Evolutionary conservation across 2,888 invertebrate species (phyloP).

Genomic region (Phragmatobia fuliginosa): DNA sequence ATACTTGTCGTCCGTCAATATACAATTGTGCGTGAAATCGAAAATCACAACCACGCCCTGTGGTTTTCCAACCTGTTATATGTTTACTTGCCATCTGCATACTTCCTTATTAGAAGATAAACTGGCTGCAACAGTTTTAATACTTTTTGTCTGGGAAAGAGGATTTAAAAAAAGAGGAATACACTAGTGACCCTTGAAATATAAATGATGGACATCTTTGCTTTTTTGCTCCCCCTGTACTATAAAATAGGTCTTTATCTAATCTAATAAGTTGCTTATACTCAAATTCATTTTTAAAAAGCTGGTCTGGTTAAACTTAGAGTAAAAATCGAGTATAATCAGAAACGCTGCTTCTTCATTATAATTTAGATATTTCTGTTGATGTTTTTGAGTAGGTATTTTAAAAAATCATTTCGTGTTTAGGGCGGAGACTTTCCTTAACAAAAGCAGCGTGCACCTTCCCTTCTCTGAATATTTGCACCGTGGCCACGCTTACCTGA

Average conservation of each 20-base stretch:
- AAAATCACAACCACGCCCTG: background rate
- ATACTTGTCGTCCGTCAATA: no score
- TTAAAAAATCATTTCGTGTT: background rate
- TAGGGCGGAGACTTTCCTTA: slow-evolving; percentile 69
- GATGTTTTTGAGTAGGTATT: background rate
- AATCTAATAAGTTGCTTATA: background rate
- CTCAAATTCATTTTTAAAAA: no score
- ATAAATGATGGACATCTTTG: no score
- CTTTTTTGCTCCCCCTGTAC: no score
- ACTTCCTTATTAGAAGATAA: no score
- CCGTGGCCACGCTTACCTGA: slow-evolving; percentile 62
- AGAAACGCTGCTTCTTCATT: background rate
- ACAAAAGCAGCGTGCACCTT: slow-evolving; percentile 68
- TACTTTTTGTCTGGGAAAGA: no score
- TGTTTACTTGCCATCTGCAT: no score
- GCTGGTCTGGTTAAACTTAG: background rate
- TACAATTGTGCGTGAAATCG: background rate
- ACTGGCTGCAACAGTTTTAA: no score
- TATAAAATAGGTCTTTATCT: no score
- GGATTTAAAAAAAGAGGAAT: no score
- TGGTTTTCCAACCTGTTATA: background rate
- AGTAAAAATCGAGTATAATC: background rate
- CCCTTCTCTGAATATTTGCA: slow-evolving; percentile 63
- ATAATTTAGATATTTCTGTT: background rate
- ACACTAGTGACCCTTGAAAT: no score